Conservation (phyloP, 2,797 vertebrate species). For the Sebastes matsubarae region DNA sequence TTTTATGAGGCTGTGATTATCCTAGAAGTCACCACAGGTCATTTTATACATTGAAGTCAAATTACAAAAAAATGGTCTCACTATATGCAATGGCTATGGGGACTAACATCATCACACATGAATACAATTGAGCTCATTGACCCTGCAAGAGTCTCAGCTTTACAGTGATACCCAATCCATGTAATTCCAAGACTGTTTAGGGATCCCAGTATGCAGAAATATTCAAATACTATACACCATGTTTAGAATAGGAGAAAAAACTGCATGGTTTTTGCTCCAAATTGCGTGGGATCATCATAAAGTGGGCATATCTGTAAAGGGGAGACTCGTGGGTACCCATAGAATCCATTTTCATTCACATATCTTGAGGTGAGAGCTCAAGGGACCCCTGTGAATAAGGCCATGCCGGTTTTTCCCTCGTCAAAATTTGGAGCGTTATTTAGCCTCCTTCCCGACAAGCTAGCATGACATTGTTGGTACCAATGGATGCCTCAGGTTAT, state of each 20-base stretch:
- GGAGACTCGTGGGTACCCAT: too few species aligned
- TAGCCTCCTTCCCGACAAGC: neutral
- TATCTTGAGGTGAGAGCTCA: too few species aligned
- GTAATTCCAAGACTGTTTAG: neutral
- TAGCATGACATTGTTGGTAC: neutral
- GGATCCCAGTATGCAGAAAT: too few species aligned
- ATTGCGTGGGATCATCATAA: too few species aligned
- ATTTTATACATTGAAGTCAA: neutral
- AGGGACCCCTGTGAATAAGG: neutral
- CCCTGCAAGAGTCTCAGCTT: neutral
- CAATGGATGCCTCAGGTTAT: neutral
- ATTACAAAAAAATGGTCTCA: neutral
- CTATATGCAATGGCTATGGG: neutral
- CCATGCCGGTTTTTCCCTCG: neutral
- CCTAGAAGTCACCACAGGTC: neutral
- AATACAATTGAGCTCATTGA: neutral
- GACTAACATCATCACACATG: neutral
- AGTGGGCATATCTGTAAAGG: too few species aligned
- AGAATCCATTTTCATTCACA: too few species aligned
- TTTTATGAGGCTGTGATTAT: neutral
- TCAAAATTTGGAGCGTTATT: too few species aligned
- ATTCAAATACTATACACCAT: too few species aligned
- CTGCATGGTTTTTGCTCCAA: too few species aligned
- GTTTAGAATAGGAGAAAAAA: too few species aligned
- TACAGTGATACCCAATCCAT: neutral